phyloP scores from a whole-genome alignment of 2,888 invertebrate species.

The Selenia dentaria region DNA sequence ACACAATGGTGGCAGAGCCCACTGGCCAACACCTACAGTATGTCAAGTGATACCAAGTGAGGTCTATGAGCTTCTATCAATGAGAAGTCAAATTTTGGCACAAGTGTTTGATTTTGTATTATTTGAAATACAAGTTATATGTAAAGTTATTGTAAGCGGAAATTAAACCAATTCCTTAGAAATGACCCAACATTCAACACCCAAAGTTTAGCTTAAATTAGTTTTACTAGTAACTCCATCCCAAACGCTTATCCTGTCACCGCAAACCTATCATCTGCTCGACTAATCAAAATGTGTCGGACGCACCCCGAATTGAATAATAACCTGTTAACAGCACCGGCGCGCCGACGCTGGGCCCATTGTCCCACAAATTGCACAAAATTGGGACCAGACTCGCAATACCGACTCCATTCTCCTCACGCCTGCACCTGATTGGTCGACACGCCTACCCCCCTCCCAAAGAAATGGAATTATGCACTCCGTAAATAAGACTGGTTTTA shows the following conservation, averaged over 20 bases:
- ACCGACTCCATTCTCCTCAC: constrained; percentile 70
- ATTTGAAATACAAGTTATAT: too few relatives aligned
- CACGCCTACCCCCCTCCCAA: constrained; percentile 59
- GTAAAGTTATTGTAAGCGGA: too few relatives aligned
- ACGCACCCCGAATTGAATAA: constrained; percentile 78
- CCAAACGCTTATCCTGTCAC: constrained; percentile 36
- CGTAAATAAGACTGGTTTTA: constrained; percentile 72
- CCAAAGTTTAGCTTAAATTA: too few relatives aligned
- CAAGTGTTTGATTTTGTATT: too few relatives aligned
- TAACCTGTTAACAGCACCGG: constrained; percentile 69
- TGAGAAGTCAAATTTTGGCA: too few relatives aligned
- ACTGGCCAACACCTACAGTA: too few relatives aligned
- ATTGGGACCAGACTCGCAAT: constrained; percentile 71
- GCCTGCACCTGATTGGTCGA: constrained; percentile 80
- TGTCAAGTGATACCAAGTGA: too few relatives aligned
- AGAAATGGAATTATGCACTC: constrained; percentile 79
- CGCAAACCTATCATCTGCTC: constrained; percentile 66
- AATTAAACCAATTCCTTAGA: too few relatives aligned
- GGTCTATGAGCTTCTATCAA: too few relatives aligned
- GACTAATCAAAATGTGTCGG: constrained; percentile 76
- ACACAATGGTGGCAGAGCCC: too few relatives aligned
- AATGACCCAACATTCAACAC: too few relatives aligned
- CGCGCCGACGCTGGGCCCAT: constrained; percentile 52
- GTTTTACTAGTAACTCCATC: too few relatives aligned
- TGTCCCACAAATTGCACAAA: constrained; percentile 79